A percentile compares a stretch with the other conserved stretches of the same genome.
These are phyloP conservation scores for Halotydeus destructor DNA, from an alignment of 1,140 invertebrate species.

Conservation along the genomic window DNA sequence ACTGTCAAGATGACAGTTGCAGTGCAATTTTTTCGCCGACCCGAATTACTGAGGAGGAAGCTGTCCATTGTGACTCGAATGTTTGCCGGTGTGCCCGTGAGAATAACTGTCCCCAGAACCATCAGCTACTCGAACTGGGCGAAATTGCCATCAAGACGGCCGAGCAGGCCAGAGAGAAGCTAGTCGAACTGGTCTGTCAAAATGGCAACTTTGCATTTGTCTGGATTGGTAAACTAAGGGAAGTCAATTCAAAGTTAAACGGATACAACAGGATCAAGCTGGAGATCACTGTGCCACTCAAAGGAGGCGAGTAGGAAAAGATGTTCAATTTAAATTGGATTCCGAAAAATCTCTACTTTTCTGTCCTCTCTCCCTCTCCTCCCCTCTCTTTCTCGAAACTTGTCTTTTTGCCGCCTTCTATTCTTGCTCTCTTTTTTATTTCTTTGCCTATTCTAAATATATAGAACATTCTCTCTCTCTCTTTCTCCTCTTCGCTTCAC, in stretches of 20 bases:
- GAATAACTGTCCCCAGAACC: constrained; percentile 2
- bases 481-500: background rate
- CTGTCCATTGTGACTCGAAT: constrained; percentile 1
- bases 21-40: constrained; percentile 3
- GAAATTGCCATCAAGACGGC: constrained; percentile 2
- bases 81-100: constrained; percentile 6
- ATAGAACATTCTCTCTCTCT: background rate
- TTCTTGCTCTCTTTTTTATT: background rate
- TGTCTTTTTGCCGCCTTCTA: background rate
- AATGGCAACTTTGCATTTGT: constrained; percentile 10
- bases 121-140: constrained; percentile 6
- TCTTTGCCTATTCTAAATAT: background rate
- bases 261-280: background rate
- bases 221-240: background rate
- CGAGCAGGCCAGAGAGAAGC: constrained; percentile 1
- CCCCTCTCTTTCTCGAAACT: background rate
- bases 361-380: background rate
- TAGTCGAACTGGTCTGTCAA: constrained; percentile 6
- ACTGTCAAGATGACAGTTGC: background rate
- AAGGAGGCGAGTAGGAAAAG: background rate
- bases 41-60: constrained; percentile 1
- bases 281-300: background rate
- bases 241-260: background rate
- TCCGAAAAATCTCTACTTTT: background rate
- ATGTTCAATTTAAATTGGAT: background rate